phyloP scores from a whole-genome alignment of 2,113 vertebrate genomes.

The Tympanuchus pallidicinctus region DNA sequence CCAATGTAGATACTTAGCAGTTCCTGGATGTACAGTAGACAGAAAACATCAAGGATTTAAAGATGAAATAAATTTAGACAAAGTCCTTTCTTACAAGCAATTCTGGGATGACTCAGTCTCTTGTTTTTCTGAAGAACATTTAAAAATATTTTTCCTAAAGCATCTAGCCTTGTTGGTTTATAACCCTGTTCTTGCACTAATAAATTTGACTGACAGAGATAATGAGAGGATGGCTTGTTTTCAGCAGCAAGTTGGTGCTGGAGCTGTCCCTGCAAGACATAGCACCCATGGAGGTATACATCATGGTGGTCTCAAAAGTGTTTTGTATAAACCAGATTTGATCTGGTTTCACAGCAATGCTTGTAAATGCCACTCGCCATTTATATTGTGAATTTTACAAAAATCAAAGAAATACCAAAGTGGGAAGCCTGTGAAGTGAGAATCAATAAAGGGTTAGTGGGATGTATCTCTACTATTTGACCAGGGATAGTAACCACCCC shows the following conservation, averaged over 20 bases:
- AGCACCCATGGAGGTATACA: not conserved
- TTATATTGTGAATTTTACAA: not conserved
- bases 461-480: not conserved
- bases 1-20: not conserved
- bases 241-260: not conserved
- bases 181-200: not conserved
- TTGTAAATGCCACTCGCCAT: not conserved
- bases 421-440: not conserved
- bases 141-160: not conserved
- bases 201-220: not conserved
- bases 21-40: not conserved
- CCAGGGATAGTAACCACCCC: not conserved
- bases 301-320: accelerated
- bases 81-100: not conserved
- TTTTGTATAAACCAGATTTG: not conserved
- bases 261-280: not conserved
- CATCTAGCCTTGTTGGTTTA: not conserved
- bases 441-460: not conserved
- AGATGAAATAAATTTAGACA: not conserved
- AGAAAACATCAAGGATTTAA: not conserved
- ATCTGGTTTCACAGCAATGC: not conserved
- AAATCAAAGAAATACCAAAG: not conserved
- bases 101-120: not conserved
- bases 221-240: not conserved
- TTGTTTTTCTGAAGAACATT: not conserved